Base-by-base conservation (phyloP, 1,140 invertebrate genomes). In the Dysdera silvatica region DNA sequence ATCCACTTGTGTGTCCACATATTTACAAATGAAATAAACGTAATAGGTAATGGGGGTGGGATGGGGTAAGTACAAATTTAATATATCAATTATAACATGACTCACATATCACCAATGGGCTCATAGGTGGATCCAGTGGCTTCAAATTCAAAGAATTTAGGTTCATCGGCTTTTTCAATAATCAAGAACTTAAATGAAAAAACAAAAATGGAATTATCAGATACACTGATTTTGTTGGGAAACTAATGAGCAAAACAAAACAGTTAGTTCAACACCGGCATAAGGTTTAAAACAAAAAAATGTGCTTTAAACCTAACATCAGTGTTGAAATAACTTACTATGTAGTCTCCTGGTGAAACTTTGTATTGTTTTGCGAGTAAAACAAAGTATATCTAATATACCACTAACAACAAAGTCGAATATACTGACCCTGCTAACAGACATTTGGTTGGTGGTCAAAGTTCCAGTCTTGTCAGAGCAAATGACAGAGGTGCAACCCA, bases 391-490 rank as follows among this genome's bases (percentile, higher is more conserved):
- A 69, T 95, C 91, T 67, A 91, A 82, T 74, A 92, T 92, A 45
- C 93, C 90, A 71, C 98, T 95, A 67, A 92, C 82, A 74, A 97
- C 95, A 87, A 94, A 89, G 69, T 91, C 80, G 68, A 68, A 66
- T 5, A 63, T 43, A 77, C 78, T 69, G 75, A 87, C 84, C 71
- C 84, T 88, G 72, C 91, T 95, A 48, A 99, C 97, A 68, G 95
- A 99, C 97, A 99, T 99, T 81, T 99, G 95, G 80, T 99, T 99
- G 68, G 96, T 99, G 71, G 96, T 99, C 56, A 99, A 81, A 48
- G 96, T 97, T 70, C 95, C 95, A 72, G 95, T 98, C 79, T 99
- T 99, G 80, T 99, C 97, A 28, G 97, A 99, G 84, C 97, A 99
- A 78, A 99, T 99, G 65, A 99, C 96, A 18, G 96, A 99, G 16